phyloP scores from a whole-genome alignment of 1,140 invertebrate species.

The Phymastichus coffea region DNA sequence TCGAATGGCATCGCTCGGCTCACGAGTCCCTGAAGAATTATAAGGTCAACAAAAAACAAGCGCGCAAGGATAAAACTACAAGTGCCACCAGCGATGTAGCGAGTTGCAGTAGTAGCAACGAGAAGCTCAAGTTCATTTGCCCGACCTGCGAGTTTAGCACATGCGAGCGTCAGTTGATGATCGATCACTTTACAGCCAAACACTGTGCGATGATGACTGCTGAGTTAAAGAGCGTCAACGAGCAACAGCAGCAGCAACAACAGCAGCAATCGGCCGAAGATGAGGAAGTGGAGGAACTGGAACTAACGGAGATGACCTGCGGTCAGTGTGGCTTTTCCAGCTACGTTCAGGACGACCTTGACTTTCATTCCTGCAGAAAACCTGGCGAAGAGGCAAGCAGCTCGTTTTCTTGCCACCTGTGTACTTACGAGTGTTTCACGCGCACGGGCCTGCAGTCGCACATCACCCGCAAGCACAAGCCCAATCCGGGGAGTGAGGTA shows the following conservation, averaged over 20 bases:
- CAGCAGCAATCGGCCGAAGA: neutral
- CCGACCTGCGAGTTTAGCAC: conserved; percentile 16
- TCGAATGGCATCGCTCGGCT: conserved; percentile 39
- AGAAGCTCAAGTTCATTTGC: neutral
- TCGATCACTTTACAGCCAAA: neutral
- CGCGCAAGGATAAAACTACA: neutral
- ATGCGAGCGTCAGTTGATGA: neutral
- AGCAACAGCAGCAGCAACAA: neutral
- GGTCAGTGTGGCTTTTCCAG: conserved; percentile 29
- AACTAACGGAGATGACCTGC: conserved; percentile 4
- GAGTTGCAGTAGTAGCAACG: neutral
- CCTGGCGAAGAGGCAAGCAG: conserved; percentile 1
- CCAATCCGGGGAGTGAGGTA: neutral
- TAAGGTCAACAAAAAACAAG: neutral
- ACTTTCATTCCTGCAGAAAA: conserved; percentile 24
- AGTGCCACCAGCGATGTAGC: no score
- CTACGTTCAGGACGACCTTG: conserved; percentile 12
- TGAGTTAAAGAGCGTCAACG: neutral
- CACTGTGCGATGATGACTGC: neutral
- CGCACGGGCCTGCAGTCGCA: conserved; percentile 31
- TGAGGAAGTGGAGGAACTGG: neutral
- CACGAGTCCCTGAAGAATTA: conserved; percentile 28
- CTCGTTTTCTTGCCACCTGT: conserved; percentile 32
- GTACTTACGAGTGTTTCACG: conserved; percentile 32
- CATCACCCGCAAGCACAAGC: conserved; percentile 33